Evolutionary conservation across 2,888 invertebrate genomes (phyloP), one percentile per base, ranked within the genome.

Genomic region (Diaphora mendica): DNA sequence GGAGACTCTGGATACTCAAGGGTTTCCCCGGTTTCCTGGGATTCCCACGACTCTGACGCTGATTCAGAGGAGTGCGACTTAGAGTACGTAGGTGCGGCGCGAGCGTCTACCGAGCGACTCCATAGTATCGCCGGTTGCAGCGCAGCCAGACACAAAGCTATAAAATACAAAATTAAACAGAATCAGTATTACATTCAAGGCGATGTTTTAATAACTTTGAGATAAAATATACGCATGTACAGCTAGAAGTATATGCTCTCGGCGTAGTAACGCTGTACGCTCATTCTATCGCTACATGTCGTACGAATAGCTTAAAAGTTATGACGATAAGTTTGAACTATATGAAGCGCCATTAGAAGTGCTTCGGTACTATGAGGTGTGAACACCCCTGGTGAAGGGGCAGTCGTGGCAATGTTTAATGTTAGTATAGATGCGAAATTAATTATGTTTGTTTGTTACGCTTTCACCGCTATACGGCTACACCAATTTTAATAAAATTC

Each of bases 121-220:
- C 72, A 17, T n/a, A 68, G 73, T 26, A 80, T 73, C 71, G 74
- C 75, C 67, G 77, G 80, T 80, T 76, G 82, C 82, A 72, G 76
- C 72, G 73, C 82, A 68, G 82, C n/a, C 39, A 82, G 68, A 77
- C 80, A 80, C 75, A 82, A 73, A 42, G 76, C 82, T 82, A 70
- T 17, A 51, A 66, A 66, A 42, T 7, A 66, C 11, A 30, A n/a
- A 42, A 0, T 55, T 30, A n/a, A 15, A n/a, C 15, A 35, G 11
- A 33, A 5, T 59, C 8, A 30, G 17, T 8, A 62, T 30, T 17
- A 62, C 13, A 26, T 59, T 4, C 26, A 3, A 13, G n/a, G 13
- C 26, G 26, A 59, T 13, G 4, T 59, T 26, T 23, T 1, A 9
- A 26, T 59, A 13, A 26, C 1, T 23, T 23, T 51, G 0, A 23